Evolutionary conservation across 2,113 vertebrate species (phyloP).

Genomic region (Coturnix japonica): DNA sequence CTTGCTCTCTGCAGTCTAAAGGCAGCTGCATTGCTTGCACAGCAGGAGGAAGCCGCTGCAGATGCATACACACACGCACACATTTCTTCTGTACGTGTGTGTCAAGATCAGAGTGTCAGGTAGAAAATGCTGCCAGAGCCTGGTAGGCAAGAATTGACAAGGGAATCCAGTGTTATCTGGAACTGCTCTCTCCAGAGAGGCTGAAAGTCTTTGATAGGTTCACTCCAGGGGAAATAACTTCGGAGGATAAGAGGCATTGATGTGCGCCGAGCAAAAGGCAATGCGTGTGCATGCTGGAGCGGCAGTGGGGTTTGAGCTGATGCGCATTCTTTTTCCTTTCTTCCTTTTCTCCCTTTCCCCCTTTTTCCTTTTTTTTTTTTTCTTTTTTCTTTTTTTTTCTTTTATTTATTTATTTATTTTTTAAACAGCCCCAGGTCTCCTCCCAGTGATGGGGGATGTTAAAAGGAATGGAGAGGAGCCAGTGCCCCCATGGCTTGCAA

Average conservation of each 20-base stretch:
- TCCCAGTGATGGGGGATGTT: background rate
- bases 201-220: conserved; percentile 62
- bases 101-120: background rate
- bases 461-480: rapidly evolving
- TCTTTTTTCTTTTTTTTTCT: background rate
- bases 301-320: background rate
- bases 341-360: background rate
- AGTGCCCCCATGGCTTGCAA: background rate
- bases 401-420: background rate
- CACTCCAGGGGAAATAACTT: conserved; percentile 58
- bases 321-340: background rate
- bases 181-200: conserved; percentile 55
- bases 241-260: conserved; percentile 29
- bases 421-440: background rate
- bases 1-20: background rate
- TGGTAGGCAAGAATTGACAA: conserved; percentile 36
- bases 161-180: conserved; percentile 35
- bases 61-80: background rate
- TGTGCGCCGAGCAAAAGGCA: conserved; percentile 19
- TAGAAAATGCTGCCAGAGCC: background rate
- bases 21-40: background rate
- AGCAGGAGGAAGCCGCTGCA: background rate
- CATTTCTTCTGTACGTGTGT: background rate
- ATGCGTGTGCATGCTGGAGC: background rate
- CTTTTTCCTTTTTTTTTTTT: rapidly evolving